Evolutionary conservation across 1,140 invertebrate species (phyloP), one percentile per base, ranked within the genome.

Genomic region (Teleopsis dalmanni): DNA sequence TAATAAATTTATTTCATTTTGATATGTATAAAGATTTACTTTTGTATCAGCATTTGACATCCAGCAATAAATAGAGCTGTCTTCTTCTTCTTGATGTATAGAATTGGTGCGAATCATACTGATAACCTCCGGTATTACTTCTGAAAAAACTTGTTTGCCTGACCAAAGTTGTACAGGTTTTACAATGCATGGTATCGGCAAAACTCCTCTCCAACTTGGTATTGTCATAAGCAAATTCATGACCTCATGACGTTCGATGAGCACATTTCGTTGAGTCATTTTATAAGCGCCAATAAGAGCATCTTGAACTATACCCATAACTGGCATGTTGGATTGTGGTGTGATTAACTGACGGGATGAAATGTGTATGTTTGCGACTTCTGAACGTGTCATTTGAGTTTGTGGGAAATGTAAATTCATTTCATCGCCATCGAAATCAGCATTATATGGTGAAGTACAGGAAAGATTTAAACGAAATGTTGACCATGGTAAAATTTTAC

Each of bases 381-480:
- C 95, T 4, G 95, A 95, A 45, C 92, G 72, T 0, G 95, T 98
- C 72, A 98, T 95, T 82, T 98, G 88, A n/a, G 91, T 95, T 66
- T 99, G 95, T 0, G 95, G 94, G 6, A 98, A 89, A 70, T 99
- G 95, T n/a, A 98, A 73, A 74, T 98, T 98, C 95, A 99, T 99
- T 78, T 99, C 95, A 72, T 99, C 95, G 3, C 95, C 95, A 72
- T 98, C 95, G 78, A 99, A 98, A 78, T 98, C 95, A 58, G 95
- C 95, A 73, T 99, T 98, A 74, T 98, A 98, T 0, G 95, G 95
- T 14, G 95, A 95, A 0, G 94, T 98, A 57, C 93, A 94, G 74
- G 91, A 95, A 36, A 83, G 76, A 59, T 81, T 81, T 81, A 97
- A 86, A 46, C 93, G 82, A 71, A 97, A 97, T 52, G 94, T 97